Conservation (phyloP, 2,113 vertebrate species). For the Patagioenas fasciata region DNA sequence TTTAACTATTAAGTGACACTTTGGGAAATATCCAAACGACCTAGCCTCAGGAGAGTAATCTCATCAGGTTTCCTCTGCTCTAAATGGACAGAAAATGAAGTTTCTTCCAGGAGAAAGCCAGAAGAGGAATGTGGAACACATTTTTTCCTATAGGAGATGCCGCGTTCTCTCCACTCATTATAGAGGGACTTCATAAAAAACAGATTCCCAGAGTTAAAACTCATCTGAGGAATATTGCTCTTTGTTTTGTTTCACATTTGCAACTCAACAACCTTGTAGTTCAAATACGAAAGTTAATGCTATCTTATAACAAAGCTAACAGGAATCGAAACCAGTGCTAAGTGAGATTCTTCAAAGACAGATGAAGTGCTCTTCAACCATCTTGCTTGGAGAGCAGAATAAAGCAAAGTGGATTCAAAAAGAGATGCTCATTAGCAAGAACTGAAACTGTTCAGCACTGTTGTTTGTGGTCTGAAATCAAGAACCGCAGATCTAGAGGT, state of each 20-base stretch:
- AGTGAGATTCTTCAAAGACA: background rate
- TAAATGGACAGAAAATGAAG: background rate
- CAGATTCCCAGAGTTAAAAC: background rate
- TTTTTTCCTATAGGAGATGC: background rate
- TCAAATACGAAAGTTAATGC: slow-evolving; percentile 8
- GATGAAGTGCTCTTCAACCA: background rate
- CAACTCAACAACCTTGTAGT: background rate
- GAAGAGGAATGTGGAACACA: background rate
- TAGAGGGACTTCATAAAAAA: background rate
- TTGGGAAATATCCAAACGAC: background rate
- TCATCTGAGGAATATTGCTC: background rate
- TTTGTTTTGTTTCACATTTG: background rate
- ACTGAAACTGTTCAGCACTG: background rate
- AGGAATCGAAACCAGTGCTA: slow-evolving; percentile 3
- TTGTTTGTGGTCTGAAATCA: background rate
- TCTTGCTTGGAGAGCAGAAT: background rate
- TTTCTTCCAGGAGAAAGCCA: background rate
- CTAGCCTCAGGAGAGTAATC: background rate
- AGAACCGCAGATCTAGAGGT: background rate
- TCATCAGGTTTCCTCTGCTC: background rate
- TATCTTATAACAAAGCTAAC: background rate
- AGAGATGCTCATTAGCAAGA: background rate
- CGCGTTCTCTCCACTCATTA: background rate
- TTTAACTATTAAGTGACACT: background rate
- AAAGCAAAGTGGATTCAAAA: background rate